These are phyloP conservation scores for Heteractis magnifica DNA, from an alignment of 92 coral and sea anemone genomes.

Conservation along the genomic window DNA sequence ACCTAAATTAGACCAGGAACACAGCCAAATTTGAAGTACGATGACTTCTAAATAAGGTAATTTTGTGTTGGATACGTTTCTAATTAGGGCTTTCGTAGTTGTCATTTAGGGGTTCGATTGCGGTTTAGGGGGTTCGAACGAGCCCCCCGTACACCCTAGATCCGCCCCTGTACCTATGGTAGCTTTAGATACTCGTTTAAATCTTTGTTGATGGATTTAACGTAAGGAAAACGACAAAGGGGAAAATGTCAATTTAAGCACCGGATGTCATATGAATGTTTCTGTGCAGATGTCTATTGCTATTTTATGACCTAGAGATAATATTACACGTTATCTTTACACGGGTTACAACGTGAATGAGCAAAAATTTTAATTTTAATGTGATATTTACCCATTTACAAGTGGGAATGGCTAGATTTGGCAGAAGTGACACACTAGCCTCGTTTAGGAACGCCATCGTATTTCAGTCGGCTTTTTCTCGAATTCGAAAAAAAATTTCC, in stretches of 20 bases:
- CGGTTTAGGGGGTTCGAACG: too few species aligned
- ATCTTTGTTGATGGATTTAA: too few species aligned
- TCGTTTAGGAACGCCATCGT: background rate
- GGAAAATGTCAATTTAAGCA: background rate
- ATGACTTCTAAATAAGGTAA: too few species aligned
- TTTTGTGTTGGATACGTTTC: too few species aligned
- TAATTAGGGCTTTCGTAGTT: too few species aligned
- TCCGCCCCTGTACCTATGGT: too few species aligned
- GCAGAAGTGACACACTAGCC: background rate
- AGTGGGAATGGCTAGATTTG: background rate
- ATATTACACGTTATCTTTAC: background rate
- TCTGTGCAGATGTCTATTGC: background rate
- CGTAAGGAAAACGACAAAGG: background rate
- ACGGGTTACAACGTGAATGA: background rate
- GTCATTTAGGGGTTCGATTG: too few species aligned
- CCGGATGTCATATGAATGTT: background rate
- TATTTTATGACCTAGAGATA: background rate
- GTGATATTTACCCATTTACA: background rate
- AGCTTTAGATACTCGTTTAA: too few species aligned
- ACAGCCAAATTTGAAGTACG: too few species aligned
- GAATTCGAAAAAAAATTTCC: background rate
- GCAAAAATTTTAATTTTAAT: background rate
- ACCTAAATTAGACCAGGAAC: too few species aligned
- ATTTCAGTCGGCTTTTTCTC: background rate
- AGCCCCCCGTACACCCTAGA: too few species aligned